Conservation (phyloP, 2,888 invertebrate species). For the Charanyca ferruginea region DNA sequence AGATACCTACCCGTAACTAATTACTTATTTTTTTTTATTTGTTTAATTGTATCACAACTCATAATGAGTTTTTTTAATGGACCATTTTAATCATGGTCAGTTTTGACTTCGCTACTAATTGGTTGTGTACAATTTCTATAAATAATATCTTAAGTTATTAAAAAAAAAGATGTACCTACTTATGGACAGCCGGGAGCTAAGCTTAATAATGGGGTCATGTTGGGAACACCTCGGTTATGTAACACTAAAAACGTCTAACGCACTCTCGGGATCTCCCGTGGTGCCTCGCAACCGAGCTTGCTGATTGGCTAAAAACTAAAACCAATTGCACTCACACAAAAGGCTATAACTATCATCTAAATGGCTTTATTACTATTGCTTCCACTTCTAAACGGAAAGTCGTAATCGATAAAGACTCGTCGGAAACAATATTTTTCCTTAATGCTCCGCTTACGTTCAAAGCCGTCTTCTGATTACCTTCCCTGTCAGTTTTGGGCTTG, state of each 20-base stretch:
- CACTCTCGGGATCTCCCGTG: background rate
- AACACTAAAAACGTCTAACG: background rate
- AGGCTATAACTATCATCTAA: constrained; percentile 1
- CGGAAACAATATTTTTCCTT: constrained; percentile 56
- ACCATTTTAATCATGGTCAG: too few species aligned
- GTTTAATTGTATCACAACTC: too few species aligned
- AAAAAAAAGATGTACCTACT: too few species aligned
- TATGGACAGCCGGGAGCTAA: too few species aligned
- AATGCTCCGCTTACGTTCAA: constrained; percentile 46
- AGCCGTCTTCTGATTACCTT: constrained; percentile 48
- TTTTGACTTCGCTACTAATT: too few species aligned
- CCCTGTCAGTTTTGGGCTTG: constrained; percentile 39
- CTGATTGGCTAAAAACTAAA: background rate
- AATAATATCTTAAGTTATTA: too few species aligned
- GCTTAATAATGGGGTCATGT: too few species aligned
- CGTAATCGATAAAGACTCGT: constrained; percentile 44
- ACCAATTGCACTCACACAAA: constrained; percentile 5
- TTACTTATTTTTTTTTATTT: too few species aligned
- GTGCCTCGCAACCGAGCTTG: background rate
- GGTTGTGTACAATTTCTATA: too few species aligned
- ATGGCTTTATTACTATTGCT: constrained; percentile 32
- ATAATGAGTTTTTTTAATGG: too few species aligned
- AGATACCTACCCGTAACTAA: too few species aligned
- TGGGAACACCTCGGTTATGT: too few species aligned
- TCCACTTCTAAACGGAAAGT: constrained; percentile 15